Percentiles rank a stretch among this genome's conserved stretches.
Conservation (phyloP, 2,113 vertebrate species). For the Erythrolamprus reginae region DNA sequence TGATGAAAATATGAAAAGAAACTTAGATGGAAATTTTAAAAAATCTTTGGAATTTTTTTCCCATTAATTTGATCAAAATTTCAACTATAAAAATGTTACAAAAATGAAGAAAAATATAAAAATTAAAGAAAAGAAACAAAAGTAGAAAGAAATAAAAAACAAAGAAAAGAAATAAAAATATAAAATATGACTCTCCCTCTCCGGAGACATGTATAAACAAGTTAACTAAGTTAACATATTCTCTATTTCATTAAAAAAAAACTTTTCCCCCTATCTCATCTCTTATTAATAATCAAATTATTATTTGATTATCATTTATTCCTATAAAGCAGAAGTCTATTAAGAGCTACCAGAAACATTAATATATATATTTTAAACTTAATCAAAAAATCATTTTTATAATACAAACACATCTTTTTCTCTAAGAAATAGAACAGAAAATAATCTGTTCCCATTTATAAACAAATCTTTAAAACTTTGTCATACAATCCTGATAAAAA, state of each 20-base stretch:
- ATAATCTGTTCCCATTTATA: background rate
- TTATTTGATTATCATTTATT: too few relatives aligned
- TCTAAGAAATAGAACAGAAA: background rate
- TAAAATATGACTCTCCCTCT: background rate
- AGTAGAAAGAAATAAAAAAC: background rate
- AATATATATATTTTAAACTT: background rate
- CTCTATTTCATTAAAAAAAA: background rate
- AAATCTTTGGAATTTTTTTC: background rate
- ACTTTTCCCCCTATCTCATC: background rate
- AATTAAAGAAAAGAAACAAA: background rate
- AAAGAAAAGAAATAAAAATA: background rate
- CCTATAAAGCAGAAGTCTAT: background rate
- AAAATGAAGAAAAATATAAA: background rate
- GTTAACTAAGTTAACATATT: background rate
- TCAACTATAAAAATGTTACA: background rate
- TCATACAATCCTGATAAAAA: background rate
- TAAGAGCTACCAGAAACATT: background rate
- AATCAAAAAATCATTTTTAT: too few relatives aligned
- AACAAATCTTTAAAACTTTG: background rate
- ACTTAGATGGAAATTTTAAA: background rate
- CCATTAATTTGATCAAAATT: background rate
- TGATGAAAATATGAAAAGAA: background rate
- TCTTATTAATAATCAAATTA: background rate
- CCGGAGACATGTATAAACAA: background rate
- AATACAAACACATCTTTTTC: background rate